Base-by-base conservation (phyloP, 1,140 invertebrate genomes). In the Cydia amplana region DNA sequence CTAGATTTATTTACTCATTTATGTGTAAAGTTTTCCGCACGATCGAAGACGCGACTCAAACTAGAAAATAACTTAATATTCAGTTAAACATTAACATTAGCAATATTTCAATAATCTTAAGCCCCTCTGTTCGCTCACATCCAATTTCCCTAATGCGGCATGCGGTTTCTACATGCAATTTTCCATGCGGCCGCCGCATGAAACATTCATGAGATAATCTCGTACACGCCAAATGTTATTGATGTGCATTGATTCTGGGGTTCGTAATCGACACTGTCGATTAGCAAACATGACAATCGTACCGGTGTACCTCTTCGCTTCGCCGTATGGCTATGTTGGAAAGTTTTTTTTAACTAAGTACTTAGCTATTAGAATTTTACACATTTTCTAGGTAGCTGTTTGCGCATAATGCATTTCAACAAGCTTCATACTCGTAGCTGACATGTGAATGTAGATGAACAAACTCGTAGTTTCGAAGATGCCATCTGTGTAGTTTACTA, bases 111-210 rank as follows among this genome's bases (percentile, higher is more conserved):
- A 70, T 70, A 70, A 70, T 36, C 36, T 65, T 70, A 70, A 36
- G 65, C 65, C 65, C 65, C 32, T n/a, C 25, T 82, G 75, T 80
- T 78, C 79, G 63, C 75, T 78, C 75, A 82, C 80, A 83, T 79
- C 75, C 82, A 85, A 87, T 85, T 85, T 81, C 77, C 67, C 77
- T 84, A 87, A 83, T 85, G 84, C 82, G 78, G 73, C 73, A 72
- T 32, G 60, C 36, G 43, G 78, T 60, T 51, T 70, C n/a, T n/a
- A 36, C n/a, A 70, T 70, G 65, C 65, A 70, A 36, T 70, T 70
- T 70, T 70, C 65, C 65, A 70, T 70, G 65, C 65, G 65, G 65
- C 65, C 32, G 65, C 0, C 32, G 16, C 65, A 70, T 70, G 65
- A 70, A 70, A 36, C 7, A 36, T 36, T 32, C 65, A 70, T 36